A percentile compares a stretch with the other conserved stretches of the same genome.
Conservation (phyloP, 2,113 vertebrate genomes). For the Labrus mixtus region DNA sequence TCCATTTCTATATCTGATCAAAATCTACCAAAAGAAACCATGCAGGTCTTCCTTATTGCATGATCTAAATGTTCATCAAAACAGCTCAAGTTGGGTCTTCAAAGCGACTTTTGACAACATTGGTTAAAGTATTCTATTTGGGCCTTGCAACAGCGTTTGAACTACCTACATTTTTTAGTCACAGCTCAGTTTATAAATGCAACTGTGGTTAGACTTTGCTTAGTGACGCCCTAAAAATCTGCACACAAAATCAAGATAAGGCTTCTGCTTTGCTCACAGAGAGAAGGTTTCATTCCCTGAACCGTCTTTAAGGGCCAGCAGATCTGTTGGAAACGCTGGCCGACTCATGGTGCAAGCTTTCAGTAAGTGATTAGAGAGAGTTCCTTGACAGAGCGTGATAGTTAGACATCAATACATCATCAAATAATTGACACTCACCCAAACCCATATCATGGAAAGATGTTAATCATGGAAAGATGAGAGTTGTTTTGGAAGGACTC, state of each 20-base stretch:
- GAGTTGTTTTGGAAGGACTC: slow-evolving; percentile 14
- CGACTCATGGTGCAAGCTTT: background rate
- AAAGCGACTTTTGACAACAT: too few species aligned
- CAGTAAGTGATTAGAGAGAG: background rate
- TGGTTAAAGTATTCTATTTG: too few species aligned
- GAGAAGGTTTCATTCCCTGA: background rate
- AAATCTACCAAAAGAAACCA: too few species aligned
- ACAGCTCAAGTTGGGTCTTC: too few species aligned
- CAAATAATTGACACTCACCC: slow-evolving; percentile 42
- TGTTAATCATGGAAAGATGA: background rate
- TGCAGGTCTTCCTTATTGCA: too few species aligned
- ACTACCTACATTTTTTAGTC: background rate
- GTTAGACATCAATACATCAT: slow-evolving; percentile 31
- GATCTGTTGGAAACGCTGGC: slow-evolving; percentile 18
- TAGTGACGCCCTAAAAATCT: too few species aligned
- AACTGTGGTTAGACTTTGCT: background rate
- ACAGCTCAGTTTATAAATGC: background rate
- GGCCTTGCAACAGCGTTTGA: too few species aligned
- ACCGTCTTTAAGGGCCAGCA: background rate
- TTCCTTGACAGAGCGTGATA: slow-evolving; percentile 14
- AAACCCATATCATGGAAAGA: slow-evolving; percentile 50
- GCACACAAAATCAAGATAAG: too few species aligned
- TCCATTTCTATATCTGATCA: too few species aligned
- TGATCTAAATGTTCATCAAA: too few species aligned
- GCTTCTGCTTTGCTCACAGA: background rate